A percentile compares a stretch with the other conserved stretches of the same genome.
These are phyloP conservation scores for Thumatha senex DNA, from an alignment of 2,888 invertebrate genomes.

Conservation along the genomic window DNA sequence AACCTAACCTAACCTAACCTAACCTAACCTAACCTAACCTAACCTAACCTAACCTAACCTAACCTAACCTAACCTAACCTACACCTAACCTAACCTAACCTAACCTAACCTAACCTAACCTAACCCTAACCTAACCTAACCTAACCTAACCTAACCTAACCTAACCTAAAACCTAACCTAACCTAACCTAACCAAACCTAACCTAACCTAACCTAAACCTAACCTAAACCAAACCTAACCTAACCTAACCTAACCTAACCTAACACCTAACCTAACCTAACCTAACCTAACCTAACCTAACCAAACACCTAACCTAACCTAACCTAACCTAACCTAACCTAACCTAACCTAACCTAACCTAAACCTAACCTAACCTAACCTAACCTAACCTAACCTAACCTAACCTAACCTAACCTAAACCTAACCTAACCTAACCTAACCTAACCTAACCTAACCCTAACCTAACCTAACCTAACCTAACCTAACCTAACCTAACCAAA, in stretches of 20 bases:
- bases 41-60: slow-evolving; percentile 20
- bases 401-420: too few species aligned
- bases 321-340: slow-evolving; percentile 29
- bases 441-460: slow-evolving; percentile 35
- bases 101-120: slow-evolving; percentile 23
- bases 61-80: slow-evolving; percentile 23
- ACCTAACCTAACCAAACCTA: too few species aligned
- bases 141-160: slow-evolving; percentile 22
- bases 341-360: slow-evolving; percentile 20
- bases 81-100: slow-evolving; percentile 23
- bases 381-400: slow-evolving; percentile 18
- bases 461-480: slow-evolving; percentile 36
- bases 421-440: slow-evolving; percentile 28
- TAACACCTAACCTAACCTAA: too few species aligned
- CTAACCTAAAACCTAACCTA: too few species aligned
- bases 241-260: too few species aligned
- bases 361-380: too few species aligned
- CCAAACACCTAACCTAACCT: slow-evolving; percentile 27
- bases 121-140: too few species aligned
- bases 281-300: slow-evolving; percentile 23
- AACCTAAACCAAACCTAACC: slow-evolving; percentile 15
- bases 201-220: too few species aligned
- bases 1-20: slow-evolving; percentile 21
- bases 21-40: slow-evolving; percentile 25
- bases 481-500: slow-evolving; percentile 33